Percentiles rank a stretch among this genome's conserved stretches.
phyloP scores from a whole-genome alignment of 23 tunicate genomes.

The Oikopleura dioica region DNA sequence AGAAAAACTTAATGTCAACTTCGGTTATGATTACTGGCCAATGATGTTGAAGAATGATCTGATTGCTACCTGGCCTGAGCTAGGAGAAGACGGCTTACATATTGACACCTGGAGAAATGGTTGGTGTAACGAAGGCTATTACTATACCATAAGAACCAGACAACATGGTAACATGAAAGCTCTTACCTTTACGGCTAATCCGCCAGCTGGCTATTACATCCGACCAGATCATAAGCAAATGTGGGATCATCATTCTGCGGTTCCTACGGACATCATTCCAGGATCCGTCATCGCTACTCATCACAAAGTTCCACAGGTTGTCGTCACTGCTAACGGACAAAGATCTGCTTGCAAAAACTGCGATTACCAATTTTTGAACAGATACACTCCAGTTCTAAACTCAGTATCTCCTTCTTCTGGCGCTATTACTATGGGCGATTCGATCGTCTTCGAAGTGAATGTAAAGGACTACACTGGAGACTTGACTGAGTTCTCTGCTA shows the following conservation, averaged over 20 bases:
- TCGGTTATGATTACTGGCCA: neutral
- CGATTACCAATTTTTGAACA: neutral
- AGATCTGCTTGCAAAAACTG: conserved; percentile 2
- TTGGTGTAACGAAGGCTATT: neutral
- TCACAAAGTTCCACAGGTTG: conserved; percentile 6
- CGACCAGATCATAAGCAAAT: neutral
- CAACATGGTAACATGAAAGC: conserved; percentile 7
- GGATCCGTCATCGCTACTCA: conserved; percentile 10
- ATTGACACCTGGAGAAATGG: neutral
- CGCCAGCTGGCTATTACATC: neutral
- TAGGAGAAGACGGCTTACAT: neutral
- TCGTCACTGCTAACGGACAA: neutral
- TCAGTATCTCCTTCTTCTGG: neutral
- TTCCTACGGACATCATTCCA: neutral
- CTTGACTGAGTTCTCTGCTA: too few relatives aligned
- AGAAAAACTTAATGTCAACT: neutral
- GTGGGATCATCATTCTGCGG: neutral
- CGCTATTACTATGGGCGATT: neutral
- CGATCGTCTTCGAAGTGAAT: neutral
- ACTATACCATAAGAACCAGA: neutral
- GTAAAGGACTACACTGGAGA: neutral
- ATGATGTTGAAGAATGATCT: neutral
- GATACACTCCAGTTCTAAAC: neutral
- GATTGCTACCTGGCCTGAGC: neutral
- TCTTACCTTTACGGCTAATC: neutral